These are phyloP conservation scores for Spatula versicolor DNA, from an alignment of 2,797 vertebrate species.

Conservation along the genomic window DNA sequence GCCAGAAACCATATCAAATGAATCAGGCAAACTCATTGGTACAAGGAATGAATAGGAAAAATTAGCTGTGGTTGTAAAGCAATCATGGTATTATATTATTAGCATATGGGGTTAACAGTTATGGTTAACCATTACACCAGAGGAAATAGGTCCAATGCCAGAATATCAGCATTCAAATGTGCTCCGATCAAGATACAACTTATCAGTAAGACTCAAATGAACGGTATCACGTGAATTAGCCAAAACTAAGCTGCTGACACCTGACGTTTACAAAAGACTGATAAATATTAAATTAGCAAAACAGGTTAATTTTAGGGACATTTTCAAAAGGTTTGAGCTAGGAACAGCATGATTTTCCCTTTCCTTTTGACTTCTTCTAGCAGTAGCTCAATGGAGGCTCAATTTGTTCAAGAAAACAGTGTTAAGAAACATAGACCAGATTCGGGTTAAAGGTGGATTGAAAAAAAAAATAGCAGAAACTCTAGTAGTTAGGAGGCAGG, in stretches of 20 bases:
- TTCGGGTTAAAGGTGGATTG: not conserved
- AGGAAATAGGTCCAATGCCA: not conserved
- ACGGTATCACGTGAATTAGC: not conserved
- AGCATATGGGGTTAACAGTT: not conserved
- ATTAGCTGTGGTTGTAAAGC: not conserved
- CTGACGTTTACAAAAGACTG: not conserved
- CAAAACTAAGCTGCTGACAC: not conserved
- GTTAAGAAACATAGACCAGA: not conserved
- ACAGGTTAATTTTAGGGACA: not conserved
- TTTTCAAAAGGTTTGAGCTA: not conserved
- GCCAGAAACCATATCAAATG: not conserved
- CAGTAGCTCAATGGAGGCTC: not conserved
- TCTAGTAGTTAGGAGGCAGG: not conserved
- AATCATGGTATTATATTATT: not conserved
- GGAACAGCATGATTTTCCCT: not conserved
- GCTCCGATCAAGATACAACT: not conserved
- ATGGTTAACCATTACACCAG: slow-evolving; percentile 22
- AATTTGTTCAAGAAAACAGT: not conserved
- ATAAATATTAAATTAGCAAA: not conserved
- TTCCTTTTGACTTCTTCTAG: not conserved
- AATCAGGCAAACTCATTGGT: not conserved
- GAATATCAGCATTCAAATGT: not conserved
- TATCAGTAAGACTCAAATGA: not conserved
- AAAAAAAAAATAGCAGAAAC: not conserved
- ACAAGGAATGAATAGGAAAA: not conserved